These are phyloP conservation scores for Callimorpha dominula DNA, from an alignment of 2,888 invertebrate genomes.

Conservation along the genomic window DNA sequence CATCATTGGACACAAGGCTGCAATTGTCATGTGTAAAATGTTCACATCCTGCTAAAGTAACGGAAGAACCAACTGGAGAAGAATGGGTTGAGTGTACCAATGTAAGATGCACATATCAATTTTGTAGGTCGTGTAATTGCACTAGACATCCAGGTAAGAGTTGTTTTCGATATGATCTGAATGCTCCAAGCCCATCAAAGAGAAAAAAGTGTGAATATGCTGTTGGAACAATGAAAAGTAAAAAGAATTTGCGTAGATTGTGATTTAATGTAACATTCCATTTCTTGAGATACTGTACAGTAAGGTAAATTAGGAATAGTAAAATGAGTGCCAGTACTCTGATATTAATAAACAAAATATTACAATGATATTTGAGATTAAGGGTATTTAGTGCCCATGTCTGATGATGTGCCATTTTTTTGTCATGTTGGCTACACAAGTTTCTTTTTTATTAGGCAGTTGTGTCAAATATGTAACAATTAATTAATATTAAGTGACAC, in stretches of 20 bases:
- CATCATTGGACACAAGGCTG: slow-evolving; percentile 71
- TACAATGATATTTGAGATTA: slow-evolving; percentile 53
- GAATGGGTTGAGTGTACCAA: slow-evolving; percentile 86
- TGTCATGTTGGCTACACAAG: slow-evolving; percentile 13
- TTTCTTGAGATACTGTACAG: slow-evolving; percentile 57
- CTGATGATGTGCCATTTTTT: slow-evolving; percentile 60
- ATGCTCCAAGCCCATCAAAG: slow-evolving; percentile 83
- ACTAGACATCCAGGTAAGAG: slow-evolving; percentile 76
- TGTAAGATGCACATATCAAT: slow-evolving; percentile 80
- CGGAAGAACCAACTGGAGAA: slow-evolving; percentile 75
- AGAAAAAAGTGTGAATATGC: slow-evolving; percentile 73
- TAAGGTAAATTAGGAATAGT: slow-evolving; percentile 44
- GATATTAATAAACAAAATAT: slow-evolving; percentile 41
- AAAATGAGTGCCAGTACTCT: slow-evolving; percentile 30
- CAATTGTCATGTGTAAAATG: slow-evolving; percentile 79
- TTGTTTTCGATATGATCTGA: slow-evolving; percentile 77
- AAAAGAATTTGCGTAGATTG: slow-evolving; percentile 77
- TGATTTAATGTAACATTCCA: slow-evolving; percentile 72
- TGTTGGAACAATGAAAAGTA: slow-evolving; percentile 78
- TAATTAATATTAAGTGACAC: neutral
- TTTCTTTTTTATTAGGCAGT: slow-evolving; percentile 3
- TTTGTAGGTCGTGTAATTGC: slow-evolving; percentile 82
- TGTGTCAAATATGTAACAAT: slow-evolving; percentile 4
- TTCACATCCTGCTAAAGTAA: slow-evolving; percentile 79
- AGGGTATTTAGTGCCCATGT: slow-evolving; percentile 50